Evolutionary conservation across 2,888 invertebrate genomes (phyloP).

Genomic region (Trichopria drosophilae): DNA sequence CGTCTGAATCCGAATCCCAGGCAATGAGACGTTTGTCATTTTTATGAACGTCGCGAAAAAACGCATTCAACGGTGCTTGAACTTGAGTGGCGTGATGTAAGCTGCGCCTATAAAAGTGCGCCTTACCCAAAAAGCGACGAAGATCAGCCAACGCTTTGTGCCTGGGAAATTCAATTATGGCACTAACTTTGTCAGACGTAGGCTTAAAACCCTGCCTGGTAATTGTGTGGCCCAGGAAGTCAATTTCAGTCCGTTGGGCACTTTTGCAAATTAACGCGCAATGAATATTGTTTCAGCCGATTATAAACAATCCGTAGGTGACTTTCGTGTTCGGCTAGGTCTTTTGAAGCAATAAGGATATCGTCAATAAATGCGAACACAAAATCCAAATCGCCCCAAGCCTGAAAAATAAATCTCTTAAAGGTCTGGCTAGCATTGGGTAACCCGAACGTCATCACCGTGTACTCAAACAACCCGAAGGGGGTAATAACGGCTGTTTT

Average conservation of each 20-base stretch:
- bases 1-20: no score
- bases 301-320: conserved; percentile 14
- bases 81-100: neutral
- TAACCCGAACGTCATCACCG: conserved; percentile 17
- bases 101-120: no score
- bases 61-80: neutral
- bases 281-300: conserved; percentile 3
- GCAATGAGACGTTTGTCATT: conserved; percentile 20
- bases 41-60: conserved; percentile 25
- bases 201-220: conserved; percentile 12
- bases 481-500: conserved; percentile 25
- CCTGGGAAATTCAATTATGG: no score
- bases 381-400: conserved; percentile 15
- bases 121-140: no score
- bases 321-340: conserved; percentile 9
- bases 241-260: conserved; percentile 15
- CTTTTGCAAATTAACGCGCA: conserved; percentile 20
- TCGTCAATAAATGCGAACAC: conserved; percentile 24
- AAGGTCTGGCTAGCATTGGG: conserved; percentile 20
- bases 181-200: neutral
- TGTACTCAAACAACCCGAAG: conserved; percentile 22
- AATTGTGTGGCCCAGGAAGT: conserved; percentile 14
- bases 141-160: no score
- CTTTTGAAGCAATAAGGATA: conserved; percentile 15
- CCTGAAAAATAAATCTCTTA: conserved; percentile 10